These are phyloP conservation scores for Tarsius wallacei DNA, from an alignment of 2,797 vertebrate species.

Conservation along the genomic window DNA sequence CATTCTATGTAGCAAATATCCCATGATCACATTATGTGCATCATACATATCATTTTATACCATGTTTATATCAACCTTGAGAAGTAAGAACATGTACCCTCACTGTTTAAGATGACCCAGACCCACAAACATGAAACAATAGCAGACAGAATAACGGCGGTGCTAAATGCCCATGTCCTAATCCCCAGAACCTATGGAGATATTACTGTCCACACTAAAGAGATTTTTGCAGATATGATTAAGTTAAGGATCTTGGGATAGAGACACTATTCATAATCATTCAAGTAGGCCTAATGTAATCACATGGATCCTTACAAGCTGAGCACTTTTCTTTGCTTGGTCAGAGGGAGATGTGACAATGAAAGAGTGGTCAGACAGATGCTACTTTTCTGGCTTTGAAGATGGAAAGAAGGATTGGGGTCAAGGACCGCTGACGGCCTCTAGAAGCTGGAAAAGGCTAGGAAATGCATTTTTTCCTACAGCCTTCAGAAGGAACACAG, in stretches of 20 bases:
- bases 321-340: neutral
- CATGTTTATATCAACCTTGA: neutral
- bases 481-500: neutral
- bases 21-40: too few relatives aligned
- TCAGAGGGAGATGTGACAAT: neutral
- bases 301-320: neutral
- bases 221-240: neutral
- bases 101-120: neutral
- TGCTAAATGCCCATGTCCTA: too few relatives aligned
- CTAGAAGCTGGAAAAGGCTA: neutral
- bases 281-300: neutral
- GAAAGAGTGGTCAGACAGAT: neutral
- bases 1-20: neutral
- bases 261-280: too few relatives aligned
- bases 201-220: neutral
- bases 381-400: neutral
- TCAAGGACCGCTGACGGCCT: too few relatives aligned
- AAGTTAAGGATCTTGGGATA: neutral
- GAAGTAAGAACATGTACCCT: neutral
- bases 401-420: neutral
- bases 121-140: rapidly evolving
- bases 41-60: neutral
- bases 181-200: too few relatives aligned
- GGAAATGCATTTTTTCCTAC: neutral
- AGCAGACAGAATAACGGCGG: neutral